These are phyloP conservation scores for Nineta flava DNA, from an alignment of 2,888 invertebrate species.

Conservation along the genomic window DNA sequence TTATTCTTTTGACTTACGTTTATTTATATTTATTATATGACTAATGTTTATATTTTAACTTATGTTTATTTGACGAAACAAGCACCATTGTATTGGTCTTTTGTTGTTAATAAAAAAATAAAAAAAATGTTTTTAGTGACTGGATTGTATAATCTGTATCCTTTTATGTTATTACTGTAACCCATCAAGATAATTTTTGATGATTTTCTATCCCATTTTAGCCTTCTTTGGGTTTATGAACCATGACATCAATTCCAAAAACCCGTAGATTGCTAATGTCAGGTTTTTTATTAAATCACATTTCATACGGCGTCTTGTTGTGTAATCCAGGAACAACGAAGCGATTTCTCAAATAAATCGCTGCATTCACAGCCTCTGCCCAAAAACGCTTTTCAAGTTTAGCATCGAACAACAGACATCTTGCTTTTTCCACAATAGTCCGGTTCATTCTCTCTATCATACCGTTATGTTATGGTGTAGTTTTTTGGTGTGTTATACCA, in stretches of 20 bases:
- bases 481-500: conserved; percentile 18
- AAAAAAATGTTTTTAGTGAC: too few relatives aligned
- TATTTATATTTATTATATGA: too few relatives aligned
- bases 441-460: conserved; percentile 20
- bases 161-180: too few relatives aligned
- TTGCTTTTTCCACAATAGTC: conserved; percentile 20
- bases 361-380: conserved; percentile 20
- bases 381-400: conserved; percentile 15
- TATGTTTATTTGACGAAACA: too few relatives aligned
- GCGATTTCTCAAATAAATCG: conserved; percentile 12
- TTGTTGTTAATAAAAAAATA: too few relatives aligned
- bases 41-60: too few relatives aligned
- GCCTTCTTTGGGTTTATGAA: conserved; percentile 21
- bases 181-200: background rate
- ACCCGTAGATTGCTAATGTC: conserved; percentile 18
- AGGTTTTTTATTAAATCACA: conserved; percentile 20
- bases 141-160: too few relatives aligned
- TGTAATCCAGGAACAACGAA: conserved; percentile 9
- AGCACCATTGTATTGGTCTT: too few relatives aligned
- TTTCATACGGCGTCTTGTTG: conserved; percentile 21
- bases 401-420: conserved; percentile 16
- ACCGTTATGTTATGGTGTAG: conserved; percentile 23
- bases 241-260: conserved; percentile 22
- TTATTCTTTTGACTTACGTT: too few relatives aligned
- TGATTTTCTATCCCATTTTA: conserved; percentile 16